Conservation (phyloP, 2,797 vertebrate genomes). For the Masticophis lateralis region DNA sequence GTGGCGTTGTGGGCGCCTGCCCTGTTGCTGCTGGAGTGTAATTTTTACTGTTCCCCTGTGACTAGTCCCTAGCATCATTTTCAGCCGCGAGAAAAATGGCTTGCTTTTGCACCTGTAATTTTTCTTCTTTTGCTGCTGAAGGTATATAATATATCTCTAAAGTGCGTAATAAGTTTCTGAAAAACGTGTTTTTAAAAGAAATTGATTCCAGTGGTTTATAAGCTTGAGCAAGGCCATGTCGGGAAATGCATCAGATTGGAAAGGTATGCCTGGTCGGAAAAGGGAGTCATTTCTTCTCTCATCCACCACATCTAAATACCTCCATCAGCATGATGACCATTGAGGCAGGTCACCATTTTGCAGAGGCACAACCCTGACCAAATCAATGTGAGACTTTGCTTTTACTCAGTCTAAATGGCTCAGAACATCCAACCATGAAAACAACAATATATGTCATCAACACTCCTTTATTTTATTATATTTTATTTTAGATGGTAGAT, state of each 20-base stretch:
- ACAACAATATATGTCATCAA: conserved; percentile 70
- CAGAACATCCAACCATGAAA: conserved; percentile 72
- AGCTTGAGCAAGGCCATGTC: conserved; percentile 72
- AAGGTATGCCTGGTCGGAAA: conserved; percentile 70
- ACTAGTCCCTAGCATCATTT: conserved; percentile 85
- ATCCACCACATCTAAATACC: conserved; percentile 20
- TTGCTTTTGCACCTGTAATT: conserved; percentile 82
- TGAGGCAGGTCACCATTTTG: conserved; percentile 65
- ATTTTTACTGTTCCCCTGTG: conserved; percentile 86
- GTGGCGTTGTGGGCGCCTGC: conserved; percentile 81
- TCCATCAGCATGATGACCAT: conserved; percentile 32
- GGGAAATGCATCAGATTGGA: conserved; percentile 72
- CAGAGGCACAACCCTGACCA: conserved; percentile 70
- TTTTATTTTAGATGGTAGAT: neutral
- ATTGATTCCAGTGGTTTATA: conserved; percentile 90
- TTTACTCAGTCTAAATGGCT: conserved; percentile 66
- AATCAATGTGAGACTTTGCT: conserved; percentile 64
- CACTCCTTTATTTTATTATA: conserved; percentile 49
- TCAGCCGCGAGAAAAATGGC: conserved; percentile 87
- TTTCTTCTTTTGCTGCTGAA: conserved; percentile 87
- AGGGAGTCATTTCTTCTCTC: conserved; percentile 62
- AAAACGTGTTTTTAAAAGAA: conserved; percentile 92
- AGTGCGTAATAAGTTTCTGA: conserved; percentile 87
- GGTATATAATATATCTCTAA: conserved; percentile 94
- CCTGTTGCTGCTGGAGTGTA: conserved; percentile 83